These are phyloP conservation scores for Emydura subglobosa DNA, from an alignment of 2,113 vertebrate genomes.

Conservation along the genomic window DNA sequence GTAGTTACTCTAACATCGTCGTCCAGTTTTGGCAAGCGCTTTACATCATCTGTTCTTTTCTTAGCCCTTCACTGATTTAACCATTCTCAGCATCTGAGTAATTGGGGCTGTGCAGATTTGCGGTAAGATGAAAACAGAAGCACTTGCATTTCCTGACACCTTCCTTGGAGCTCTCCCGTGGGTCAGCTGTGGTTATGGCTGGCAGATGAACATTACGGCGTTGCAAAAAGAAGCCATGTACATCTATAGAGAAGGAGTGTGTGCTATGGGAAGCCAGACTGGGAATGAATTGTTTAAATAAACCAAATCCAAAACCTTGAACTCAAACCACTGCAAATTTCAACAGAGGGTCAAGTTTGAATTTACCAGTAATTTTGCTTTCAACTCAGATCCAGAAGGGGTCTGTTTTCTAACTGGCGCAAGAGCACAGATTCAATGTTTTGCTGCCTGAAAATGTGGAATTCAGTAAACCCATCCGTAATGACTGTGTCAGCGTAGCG, in stretches of 20 bases:
- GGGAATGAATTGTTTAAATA: neutral
- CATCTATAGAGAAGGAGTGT: neutral
- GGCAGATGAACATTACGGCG: neutral
- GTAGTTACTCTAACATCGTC: neutral
- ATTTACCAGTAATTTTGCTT: neutral
- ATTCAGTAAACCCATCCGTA: neutral
- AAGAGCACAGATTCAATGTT: neutral
- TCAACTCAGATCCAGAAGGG: neutral
- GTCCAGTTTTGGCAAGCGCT: neutral
- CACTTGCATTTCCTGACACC: neutral
- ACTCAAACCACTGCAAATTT: neutral
- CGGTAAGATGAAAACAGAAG: neutral
- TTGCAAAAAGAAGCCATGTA: neutral
- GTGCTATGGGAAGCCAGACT: neutral
- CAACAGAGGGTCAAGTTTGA: neutral
- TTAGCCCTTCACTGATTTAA: neutral
- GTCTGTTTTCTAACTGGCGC: neutral
- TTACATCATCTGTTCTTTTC: neutral
- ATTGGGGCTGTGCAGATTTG: neutral
- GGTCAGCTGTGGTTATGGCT: neutral
- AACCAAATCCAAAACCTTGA: neutral
- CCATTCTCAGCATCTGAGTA: neutral
- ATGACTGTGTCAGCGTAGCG: neutral
- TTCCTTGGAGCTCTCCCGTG: neutral
- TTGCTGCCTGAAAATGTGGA: neutral